A percentile compares a stretch with the other conserved stretches of the same genome.
Evolutionary conservation across 2,113 vertebrate genomes (phyloP).

Genomic region (Symphodus melops): DNA sequence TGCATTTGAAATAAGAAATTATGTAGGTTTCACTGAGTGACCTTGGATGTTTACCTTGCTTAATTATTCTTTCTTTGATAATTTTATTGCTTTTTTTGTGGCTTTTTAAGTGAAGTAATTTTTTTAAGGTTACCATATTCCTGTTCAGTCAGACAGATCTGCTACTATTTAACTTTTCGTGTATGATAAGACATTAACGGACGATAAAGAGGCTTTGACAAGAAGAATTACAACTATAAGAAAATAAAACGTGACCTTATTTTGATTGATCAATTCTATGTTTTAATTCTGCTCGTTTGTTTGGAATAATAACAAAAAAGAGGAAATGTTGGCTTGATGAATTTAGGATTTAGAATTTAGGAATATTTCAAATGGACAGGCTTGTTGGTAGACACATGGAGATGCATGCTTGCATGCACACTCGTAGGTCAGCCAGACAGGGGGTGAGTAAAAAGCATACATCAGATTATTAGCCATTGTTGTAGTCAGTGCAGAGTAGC

Average conservation of each 20-base stretch:
- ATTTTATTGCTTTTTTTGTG: not conserved
- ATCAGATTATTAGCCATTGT: slow-evolving; percentile 41
- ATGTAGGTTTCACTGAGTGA: slow-evolving; percentile 17
- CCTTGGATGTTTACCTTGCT: slow-evolving; percentile 34
- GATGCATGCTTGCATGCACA: slow-evolving; percentile 6
- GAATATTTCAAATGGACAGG: not conserved
- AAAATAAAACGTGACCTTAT: too few species aligned
- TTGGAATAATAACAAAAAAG: not conserved
- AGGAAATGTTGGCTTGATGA: not conserved
- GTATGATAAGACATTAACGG: too few species aligned
- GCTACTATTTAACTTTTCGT: too few species aligned
- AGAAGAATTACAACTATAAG: too few species aligned
- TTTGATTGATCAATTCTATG: too few species aligned
- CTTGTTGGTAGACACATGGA: not conserved
- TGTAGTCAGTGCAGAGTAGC: slow-evolving; percentile 41
- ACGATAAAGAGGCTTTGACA: too few species aligned
- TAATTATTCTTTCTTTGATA: slow-evolving; percentile 5
- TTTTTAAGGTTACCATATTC: not conserved
- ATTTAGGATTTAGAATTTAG: too few species aligned
- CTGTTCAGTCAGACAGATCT: not conserved
- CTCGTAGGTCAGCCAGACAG: slow-evolving; percentile 20
- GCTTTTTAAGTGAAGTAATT: not conserved
- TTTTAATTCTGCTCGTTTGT: not conserved
- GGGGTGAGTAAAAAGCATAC: slow-evolving; percentile 30
- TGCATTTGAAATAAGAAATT: slow-evolving; percentile 22